Evolutionary conservation across 1,140 invertebrate genomes (phyloP), one percentile per base, ranked within the genome.

Genomic region (Megathymus violae): DNA sequence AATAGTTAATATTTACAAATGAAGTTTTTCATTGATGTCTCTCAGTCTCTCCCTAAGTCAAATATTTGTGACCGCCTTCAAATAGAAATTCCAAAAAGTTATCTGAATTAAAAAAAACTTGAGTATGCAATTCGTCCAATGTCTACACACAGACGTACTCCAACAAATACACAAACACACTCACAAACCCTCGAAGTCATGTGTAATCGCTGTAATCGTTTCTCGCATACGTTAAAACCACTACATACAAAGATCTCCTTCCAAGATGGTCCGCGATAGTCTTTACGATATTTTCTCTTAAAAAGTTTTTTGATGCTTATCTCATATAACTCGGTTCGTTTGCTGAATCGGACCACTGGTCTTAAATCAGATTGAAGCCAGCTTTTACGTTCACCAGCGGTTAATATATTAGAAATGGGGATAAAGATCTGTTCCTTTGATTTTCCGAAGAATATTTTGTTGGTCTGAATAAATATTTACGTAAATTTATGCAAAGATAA

Each of bases 301-400:
- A 58, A 58, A 58, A 34, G 43, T 58, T 58, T 52, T 56, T 56
- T 56, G 40, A 56, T 56, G 52, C 14, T 56, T 56, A 56, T 56
- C 52, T 56, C 52, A 56, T 44, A 54, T 22, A 56, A 44, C 38
- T 56, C 40, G 52, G 52, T 58, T 58, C 52, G 34, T 44, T 58
- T 58, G 41, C 40, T 44, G 52, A 56, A 56, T 43, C 52, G 40
- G 36, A 27, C 51, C 38, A 41, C 38, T 54, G 51, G 43, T 56
- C 52, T 43, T 56, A 56, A 56, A 56, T 56, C 22, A 43, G 52
- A 56, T 56, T 56, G 34, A 13, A 15, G 51, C 41, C 40, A 11
- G 40, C 52, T 56, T 56, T 56, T 56, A 56, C 41, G 52, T 44
- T 56, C 41, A 41, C 13, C 51, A 56, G 7, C 22, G 38, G 52